Conservation (phyloP, 1,140 invertebrate genomes). For the Telenomus remus region DNA sequence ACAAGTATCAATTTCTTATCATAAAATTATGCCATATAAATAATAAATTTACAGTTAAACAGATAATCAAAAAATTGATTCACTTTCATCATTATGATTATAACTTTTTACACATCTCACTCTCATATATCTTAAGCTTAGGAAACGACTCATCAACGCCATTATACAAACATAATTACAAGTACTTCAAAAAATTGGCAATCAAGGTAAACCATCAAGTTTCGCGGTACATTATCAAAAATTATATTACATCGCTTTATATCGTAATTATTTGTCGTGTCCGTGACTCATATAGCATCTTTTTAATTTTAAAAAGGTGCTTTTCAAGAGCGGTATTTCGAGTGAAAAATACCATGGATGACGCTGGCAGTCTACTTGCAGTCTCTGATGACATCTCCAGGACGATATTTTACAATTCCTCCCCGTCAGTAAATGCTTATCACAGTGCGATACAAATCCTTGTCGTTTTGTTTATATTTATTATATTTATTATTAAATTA, state of each 20-base stretch:
- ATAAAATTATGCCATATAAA: slow-evolving; percentile 5
- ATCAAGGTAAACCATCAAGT: slow-evolving; percentile 2
- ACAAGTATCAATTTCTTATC: slow-evolving; percentile 3
- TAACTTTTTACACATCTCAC: neutral
- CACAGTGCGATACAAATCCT: slow-evolving; percentile 27
- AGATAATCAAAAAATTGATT: neutral
- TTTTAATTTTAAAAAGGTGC: neutral
- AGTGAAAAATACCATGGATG: slow-evolving; percentile 3
- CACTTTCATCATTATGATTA: no score
- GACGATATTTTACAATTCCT: slow-evolving; percentile 7
- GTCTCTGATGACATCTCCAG: neutral
- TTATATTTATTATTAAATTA: no score
- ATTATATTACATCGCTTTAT: slow-evolving; percentile 28
- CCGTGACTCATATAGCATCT: neutral
- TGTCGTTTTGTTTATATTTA: slow-evolving; percentile 8
- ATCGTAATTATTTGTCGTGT: slow-evolving; percentile 8
- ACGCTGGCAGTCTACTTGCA: slow-evolving; percentile 23
- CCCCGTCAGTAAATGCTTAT: slow-evolving; percentile 35
- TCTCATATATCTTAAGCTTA: neutral
- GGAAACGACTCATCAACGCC: slow-evolving; percentile 5
- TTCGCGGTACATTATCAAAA: slow-evolving; percentile 18
- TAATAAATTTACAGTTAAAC: slow-evolving; percentile 12
- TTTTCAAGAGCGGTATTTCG: neutral
- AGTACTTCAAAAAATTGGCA: neutral
- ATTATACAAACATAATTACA: slow-evolving; percentile 32